A percentile compares a stretch with the other conserved stretches of the same genome.
Conservation (phyloP, 1,140 invertebrate genomes). For the Magallana gigas region DNA sequence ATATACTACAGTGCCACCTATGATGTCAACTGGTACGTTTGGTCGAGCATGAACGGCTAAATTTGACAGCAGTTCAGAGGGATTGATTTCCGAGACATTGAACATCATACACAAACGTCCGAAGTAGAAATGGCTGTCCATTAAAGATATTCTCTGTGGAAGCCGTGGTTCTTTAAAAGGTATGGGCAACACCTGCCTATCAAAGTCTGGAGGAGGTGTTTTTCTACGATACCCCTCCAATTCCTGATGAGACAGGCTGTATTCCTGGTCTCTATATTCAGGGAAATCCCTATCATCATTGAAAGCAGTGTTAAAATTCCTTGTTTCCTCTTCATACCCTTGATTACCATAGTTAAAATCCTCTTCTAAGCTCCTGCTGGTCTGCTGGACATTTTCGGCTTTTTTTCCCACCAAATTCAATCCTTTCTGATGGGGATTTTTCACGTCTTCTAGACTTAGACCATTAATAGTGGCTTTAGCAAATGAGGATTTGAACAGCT, state of each 20-base stretch:
- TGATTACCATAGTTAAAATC: neutral
- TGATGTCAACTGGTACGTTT: neutral
- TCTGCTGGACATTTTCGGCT: neutral
- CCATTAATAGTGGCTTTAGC: neutral
- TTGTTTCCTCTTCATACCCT: neutral
- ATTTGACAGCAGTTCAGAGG: neutral
- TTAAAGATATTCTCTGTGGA: neutral
- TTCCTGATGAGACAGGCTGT: neutral
- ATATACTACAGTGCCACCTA: neutral
- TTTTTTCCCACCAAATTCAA: neutral
- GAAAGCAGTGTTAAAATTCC: neutral
- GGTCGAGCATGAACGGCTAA: neutral
- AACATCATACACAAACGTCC: slow-evolving; percentile 10
- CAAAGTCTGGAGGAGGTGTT: neutral
- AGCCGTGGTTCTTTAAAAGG: neutral
- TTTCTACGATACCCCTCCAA: neutral
- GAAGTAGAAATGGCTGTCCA: slow-evolving; percentile 24
- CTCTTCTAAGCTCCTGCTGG: neutral
- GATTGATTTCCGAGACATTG: neutral
- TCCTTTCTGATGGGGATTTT: neutral
- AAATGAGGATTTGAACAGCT: slow-evolving; percentile 9
- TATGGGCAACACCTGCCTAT: neutral
- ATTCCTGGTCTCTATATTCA: neutral
- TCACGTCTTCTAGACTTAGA: neutral
- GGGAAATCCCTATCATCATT: neutral